Base-by-base conservation (phyloP, 2,888 invertebrate genomes). In the Synergus gifuensis region DNA sequence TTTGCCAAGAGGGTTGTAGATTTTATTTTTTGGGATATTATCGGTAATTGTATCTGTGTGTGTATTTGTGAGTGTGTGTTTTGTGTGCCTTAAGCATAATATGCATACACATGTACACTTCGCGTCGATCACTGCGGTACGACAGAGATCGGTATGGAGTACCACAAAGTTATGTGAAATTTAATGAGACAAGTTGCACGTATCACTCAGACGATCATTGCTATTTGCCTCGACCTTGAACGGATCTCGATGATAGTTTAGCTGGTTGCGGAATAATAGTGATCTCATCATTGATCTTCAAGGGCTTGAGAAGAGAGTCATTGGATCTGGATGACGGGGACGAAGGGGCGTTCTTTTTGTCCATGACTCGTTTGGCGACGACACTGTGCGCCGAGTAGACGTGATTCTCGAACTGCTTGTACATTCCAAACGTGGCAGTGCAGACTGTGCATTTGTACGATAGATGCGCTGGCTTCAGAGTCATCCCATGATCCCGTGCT, bases 381-480 rank as follows among this genome's bases (percentile, higher is more conserved):
- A 97, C 97, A 91, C 97, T 97, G 90, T 98, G 98, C 28, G 97
- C 98, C 60, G 97, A 97, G 90, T 98, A 98, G 8, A 98, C 98
- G 92, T 98, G 98, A 91, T 96, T 98, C 91, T 98, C 98, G 88
- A 98, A 98, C 89, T 97, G 96, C 93, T 97, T 97, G 94, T 98
- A 98, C 97, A 98, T 97, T 88, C 97, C 97, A 90, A 98, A 98
- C 4, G 98, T 98, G 40, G 98, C 98, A 60, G 98, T 97, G 92
- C 98, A 98, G 44, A 98, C 98, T 14, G 98, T 98, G 93, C 98
- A 98, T 93, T 98, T 98, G 94, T 98, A 98, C 46, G 98, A 98
- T 79, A 98, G 93, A 92, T 98, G 98, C 58, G 98, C 98, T 36
- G 98, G 98, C 91, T 98, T 98, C 85, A 98, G 93, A 54, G 97